Evolutionary conservation across 1,140 invertebrate species (phyloP).

Genomic region (Microplitis demolitor): DNA sequence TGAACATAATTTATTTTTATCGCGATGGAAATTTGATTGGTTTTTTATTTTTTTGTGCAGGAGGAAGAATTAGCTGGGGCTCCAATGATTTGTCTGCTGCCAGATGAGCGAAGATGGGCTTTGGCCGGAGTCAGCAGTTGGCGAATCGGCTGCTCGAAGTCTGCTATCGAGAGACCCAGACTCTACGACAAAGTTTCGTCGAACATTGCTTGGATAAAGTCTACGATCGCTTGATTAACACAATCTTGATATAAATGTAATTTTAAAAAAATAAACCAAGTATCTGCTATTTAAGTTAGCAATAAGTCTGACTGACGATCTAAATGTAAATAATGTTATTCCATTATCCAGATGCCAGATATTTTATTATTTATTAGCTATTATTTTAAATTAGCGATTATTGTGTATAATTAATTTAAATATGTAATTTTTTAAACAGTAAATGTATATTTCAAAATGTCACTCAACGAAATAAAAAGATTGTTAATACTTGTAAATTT

Average conservation of each 20-base stretch:
- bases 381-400: constrained; percentile 8
- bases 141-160: constrained; percentile 77
- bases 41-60: constrained; percentile 54
- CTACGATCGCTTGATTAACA: constrained; percentile 62
- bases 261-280: too few relatives aligned
- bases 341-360: constrained; percentile 1
- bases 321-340: constrained; percentile 1
- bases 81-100: constrained; percentile 76
- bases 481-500: too few relatives aligned
- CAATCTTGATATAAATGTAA: too few relatives aligned
- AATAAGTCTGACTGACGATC: not conserved
- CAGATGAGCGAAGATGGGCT: constrained; percentile 71
- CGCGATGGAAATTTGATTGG: not conserved
- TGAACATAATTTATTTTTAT: too few relatives aligned
- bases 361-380: constrained; percentile 1
- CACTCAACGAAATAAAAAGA: too few relatives aligned
- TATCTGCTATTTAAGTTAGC: too few relatives aligned
- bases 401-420: too few relatives aligned
- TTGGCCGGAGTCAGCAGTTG: constrained; percentile 78
- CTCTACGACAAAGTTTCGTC: constrained; percentile 82
- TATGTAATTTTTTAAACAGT: not conserved
- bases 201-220: constrained; percentile 80
- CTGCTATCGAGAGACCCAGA: constrained; percentile 74
- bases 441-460: not conserved
- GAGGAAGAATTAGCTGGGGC: constrained; percentile 87